phyloP scores from a whole-genome alignment of 1,140 invertebrate genomes.

The Chymomyza costata region DNA sequence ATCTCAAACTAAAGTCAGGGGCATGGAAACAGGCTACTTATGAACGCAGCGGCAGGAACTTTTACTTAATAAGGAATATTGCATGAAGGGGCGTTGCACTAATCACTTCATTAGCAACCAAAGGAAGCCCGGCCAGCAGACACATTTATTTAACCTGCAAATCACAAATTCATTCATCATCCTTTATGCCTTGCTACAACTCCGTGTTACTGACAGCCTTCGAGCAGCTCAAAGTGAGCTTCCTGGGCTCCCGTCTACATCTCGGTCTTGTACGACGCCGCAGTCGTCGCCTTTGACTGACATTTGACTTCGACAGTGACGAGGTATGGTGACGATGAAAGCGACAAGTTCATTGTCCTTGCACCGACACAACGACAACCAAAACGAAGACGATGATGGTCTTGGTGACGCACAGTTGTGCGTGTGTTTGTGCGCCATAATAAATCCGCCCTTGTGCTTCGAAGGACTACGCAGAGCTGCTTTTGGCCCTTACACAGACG shows the following conservation, averaged over 20 bases:
- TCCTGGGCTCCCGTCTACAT: conserved; percentile 22
- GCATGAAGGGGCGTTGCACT: conserved; percentile 63
- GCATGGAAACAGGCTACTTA: conserved; percentile 51
- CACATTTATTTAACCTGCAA: conserved; percentile 72
- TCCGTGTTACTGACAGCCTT: conserved; percentile 50
- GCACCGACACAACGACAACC: conserved; percentile 25
- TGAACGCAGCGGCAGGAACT: conserved; percentile 17
- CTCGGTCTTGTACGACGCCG: conserved; percentile 14
- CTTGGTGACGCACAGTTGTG: neutral
- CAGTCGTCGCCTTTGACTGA: conserved; percentile 59
- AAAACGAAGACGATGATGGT: neutral
- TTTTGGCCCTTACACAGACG: conserved; percentile 1
- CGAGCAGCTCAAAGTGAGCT: no score
- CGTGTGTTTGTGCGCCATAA: conserved; percentile 25
- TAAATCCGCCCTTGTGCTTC: conserved; percentile 54
- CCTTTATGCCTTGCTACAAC: conserved; percentile 44
- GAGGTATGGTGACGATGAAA: conserved; percentile 58
- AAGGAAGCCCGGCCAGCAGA: neutral
- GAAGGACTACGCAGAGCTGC: conserved; percentile 21
- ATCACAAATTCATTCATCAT: conserved; percentile 73
- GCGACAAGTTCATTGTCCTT: conserved; percentile 73
- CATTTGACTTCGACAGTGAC: conserved; percentile 67
- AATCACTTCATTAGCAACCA: conserved; percentile 66
- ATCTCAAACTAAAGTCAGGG: conserved; percentile 21
- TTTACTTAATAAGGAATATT: conserved; percentile 48